These are phyloP conservation scores for Pseudochirops corinnae DNA, from an alignment of 2,797 vertebrate genomes.

Conservation along the genomic window DNA sequence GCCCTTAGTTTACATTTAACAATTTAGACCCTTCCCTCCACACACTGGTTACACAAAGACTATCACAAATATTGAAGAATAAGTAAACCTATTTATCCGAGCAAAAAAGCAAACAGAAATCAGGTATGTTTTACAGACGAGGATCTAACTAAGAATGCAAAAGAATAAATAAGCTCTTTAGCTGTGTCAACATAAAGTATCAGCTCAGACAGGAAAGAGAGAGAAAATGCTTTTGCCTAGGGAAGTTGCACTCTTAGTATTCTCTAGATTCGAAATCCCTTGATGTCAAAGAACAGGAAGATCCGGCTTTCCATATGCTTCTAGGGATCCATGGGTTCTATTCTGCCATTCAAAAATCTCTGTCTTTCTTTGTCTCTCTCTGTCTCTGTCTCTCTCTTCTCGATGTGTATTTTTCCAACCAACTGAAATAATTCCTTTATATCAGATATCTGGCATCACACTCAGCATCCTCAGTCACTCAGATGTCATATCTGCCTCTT, in stretches of 20 bases:
- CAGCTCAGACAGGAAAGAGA: neutral
- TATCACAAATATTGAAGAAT: neutral
- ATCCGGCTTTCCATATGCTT: neutral
- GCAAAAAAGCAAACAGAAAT: neutral
- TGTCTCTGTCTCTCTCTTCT: neutral
- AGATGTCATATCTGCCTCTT: neutral
- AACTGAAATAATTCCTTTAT: neutral
- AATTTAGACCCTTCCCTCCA: neutral
- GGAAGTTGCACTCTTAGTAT: neutral
- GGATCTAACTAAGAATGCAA: neutral
- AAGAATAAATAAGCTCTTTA: neutral
- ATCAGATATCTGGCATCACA: neutral
- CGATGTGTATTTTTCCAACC: neutral
- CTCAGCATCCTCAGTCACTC: neutral
- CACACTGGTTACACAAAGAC: neutral
- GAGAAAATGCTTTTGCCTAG: neutral
- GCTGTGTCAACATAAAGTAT: neutral
- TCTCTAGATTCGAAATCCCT: neutral
- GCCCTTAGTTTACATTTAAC: neutral
- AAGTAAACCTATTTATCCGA: neutral
- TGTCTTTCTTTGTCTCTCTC: accelerated
- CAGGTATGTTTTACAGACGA: neutral
- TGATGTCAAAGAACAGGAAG: neutral
- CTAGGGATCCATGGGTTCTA: neutral
- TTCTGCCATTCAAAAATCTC: neutral